phyloP scores from a whole-genome alignment of 2,888 invertebrate species.

The Panorpa germanica region DNA sequence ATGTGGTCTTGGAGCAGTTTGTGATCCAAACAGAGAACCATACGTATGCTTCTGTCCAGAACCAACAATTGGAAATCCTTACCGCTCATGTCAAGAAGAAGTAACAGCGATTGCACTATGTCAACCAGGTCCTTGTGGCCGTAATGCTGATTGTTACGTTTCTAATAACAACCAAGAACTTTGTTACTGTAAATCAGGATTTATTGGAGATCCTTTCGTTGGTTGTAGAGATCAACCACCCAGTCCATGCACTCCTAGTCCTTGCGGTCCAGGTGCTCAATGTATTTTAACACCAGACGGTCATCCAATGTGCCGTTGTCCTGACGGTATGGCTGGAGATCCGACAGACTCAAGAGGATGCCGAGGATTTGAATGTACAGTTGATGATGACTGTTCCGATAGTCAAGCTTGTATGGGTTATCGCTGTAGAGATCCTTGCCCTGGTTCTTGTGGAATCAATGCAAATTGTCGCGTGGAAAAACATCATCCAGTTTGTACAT shows the following conservation, averaged over 20 bases:
- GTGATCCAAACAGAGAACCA: constrained; percentile 58
- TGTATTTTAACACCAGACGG: constrained; percentile 50
- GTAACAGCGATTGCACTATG: constrained; percentile 43
- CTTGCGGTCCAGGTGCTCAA: constrained; percentile 60
- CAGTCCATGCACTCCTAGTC: constrained; percentile 56
- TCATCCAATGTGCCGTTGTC: constrained; percentile 52
- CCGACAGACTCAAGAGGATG: constrained; percentile 54
- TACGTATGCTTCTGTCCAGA: constrained; percentile 80
- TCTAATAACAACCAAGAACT: constrained; percentile 63
- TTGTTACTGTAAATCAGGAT: constrained; percentile 63
- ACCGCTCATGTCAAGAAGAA: constrained; percentile 46
- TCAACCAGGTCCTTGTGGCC: constrained; percentile 66
- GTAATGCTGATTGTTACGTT: constrained; percentile 69
- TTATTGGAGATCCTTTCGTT: constrained; percentile 58
- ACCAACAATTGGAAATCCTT: constrained; percentile 66
- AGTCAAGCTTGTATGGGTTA: constrained; percentile 63
- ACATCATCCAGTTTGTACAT: constrained; percentile 65
- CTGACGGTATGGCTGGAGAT: constrained; percentile 56
- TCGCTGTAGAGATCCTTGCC: constrained; percentile 63
- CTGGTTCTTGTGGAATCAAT: constrained; percentile 59
- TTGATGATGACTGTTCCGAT: constrained; percentile 56
- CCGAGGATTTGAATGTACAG: constrained; percentile 60
- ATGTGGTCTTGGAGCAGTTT: constrained; percentile 59
- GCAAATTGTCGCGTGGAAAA: constrained; percentile 55
- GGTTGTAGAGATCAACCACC: constrained; percentile 51